phyloP scores from a whole-genome alignment of 2,888 invertebrate species.

The Ormyrus thymus region DNA sequence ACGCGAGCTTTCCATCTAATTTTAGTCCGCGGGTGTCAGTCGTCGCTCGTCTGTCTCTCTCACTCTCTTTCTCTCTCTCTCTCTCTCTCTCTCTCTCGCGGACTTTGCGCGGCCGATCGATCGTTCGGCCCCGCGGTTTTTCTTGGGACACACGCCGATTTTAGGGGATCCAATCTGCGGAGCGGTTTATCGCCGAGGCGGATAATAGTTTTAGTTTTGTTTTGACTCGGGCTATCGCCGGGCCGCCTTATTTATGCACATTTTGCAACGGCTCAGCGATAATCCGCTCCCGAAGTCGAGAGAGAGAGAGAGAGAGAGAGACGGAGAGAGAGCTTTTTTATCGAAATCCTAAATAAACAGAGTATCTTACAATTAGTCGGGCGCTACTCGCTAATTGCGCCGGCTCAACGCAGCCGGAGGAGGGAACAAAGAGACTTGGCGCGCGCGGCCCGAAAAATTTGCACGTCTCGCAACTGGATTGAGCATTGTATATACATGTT shows the following conservation, averaged over 20 bases:
- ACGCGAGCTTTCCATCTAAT: conserved; percentile 57
- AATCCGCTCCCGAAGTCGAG: not conserved
- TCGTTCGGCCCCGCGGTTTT: not conserved
- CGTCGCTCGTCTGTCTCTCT: not conserved
- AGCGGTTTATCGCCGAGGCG: not conserved
- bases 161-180: not conserved
- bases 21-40: conserved; percentile 51
- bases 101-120: not conserved
- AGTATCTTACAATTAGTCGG: not conserved
- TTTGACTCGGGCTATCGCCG: conserved; percentile 23
- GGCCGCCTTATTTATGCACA: conserved; percentile 1
- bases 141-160: not conserved
- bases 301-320: too few species aligned
- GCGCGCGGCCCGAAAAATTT: conserved; percentile 6
- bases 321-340: not conserved
- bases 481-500: not conserved
- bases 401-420: too few species aligned
- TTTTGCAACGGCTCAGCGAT: conserved; percentile 33
- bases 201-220: conserved; percentile 37
- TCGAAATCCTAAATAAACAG: conserved; percentile 5
- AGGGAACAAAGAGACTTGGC: not conserved
- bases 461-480: conserved; percentile 45
- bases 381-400: not conserved
- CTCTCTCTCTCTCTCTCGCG: not conserved
- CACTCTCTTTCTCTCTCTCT: not conserved